A percentile compares a stretch with the other conserved stretches of the same genome.
phyloP scores from a whole-genome alignment of 2,113 vertebrate species.

The Ceuthmochares aereus region DNA sequence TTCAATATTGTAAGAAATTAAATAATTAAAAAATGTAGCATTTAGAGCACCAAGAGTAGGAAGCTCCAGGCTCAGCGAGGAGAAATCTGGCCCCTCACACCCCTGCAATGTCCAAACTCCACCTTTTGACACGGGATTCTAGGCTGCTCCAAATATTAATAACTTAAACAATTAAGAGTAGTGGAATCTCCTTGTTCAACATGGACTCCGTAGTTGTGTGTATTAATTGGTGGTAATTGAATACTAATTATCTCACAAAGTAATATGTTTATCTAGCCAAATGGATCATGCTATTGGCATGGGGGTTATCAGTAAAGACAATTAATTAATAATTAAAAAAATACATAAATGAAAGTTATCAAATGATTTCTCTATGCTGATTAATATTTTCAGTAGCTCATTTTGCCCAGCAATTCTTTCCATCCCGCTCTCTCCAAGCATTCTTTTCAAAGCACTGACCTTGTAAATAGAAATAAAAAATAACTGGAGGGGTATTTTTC shows the following conservation, averaged over 20 bases:
- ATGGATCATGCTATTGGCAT: neutral
- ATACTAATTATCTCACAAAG: constrained; percentile 43
- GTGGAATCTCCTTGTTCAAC: neutral
- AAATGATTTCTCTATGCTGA: constrained; percentile 11
- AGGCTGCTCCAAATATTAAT: neutral
- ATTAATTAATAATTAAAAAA: constrained; percentile 13
- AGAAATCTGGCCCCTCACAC: neutral
- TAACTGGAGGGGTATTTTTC: neutral
- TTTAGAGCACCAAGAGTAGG: neutral
- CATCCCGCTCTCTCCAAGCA: neutral
- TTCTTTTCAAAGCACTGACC: neutral
- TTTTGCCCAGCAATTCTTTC: neutral
- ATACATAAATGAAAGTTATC: neutral
- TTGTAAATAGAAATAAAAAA: neutral
- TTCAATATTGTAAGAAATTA: neutral
- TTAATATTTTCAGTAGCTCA: neutral
- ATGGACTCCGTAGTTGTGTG: neutral
- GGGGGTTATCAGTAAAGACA: neutral
- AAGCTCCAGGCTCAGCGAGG: neutral
- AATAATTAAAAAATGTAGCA: neutral
- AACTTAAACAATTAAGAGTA: neutral
- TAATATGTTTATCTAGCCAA: constrained; percentile 5
- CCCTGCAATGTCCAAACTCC: neutral
- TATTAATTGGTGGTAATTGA: constrained; percentile 42
- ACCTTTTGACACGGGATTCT: neutral